These are phyloP conservation scores for Muscina levida DNA, from an alignment of 2,888 invertebrate genomes.

Conservation along the genomic window DNA sequence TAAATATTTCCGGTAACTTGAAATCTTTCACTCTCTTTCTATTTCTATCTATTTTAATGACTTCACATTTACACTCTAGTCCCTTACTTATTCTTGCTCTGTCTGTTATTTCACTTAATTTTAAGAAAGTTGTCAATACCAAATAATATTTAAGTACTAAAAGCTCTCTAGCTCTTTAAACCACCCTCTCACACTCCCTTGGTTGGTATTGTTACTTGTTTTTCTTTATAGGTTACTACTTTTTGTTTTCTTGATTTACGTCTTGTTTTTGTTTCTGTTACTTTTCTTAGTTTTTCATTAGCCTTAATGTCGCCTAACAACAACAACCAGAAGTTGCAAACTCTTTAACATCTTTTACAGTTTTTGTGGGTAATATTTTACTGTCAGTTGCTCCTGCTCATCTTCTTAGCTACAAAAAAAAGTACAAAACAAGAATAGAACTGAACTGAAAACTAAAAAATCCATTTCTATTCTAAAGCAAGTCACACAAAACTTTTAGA, in stretches of 20 bases:
- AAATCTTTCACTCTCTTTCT: not conserved
- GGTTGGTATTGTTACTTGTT: not conserved
- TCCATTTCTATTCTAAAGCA: not conserved
- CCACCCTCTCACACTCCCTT: not conserved
- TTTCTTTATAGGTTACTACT: too few species aligned
- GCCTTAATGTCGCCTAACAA: too few species aligned
- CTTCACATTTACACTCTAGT: not conserved
- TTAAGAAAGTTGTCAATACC: not conserved
- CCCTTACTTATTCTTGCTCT: not conserved
- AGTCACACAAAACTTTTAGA: constrained; percentile 1
- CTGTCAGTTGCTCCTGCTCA: not conserved
- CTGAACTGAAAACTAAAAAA: constrained; percentile 8
- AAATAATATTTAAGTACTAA: too few species aligned
- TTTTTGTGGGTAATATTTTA: constrained; percentile 3
- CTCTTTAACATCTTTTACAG: not conserved
- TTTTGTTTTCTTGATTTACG: too few species aligned
- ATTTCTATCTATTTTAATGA: not conserved
- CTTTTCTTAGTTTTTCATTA: too few species aligned
- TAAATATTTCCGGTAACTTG: constrained; percentile 39
- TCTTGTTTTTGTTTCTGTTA: too few species aligned
- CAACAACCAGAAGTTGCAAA: not conserved
- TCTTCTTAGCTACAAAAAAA: not conserved
- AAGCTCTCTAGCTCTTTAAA: not conserved
- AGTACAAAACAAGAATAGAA: too few species aligned
- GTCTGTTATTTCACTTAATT: not conserved